Conservation (phyloP, 2,797 vertebrate species). For the Bufotes viridis region DNA sequence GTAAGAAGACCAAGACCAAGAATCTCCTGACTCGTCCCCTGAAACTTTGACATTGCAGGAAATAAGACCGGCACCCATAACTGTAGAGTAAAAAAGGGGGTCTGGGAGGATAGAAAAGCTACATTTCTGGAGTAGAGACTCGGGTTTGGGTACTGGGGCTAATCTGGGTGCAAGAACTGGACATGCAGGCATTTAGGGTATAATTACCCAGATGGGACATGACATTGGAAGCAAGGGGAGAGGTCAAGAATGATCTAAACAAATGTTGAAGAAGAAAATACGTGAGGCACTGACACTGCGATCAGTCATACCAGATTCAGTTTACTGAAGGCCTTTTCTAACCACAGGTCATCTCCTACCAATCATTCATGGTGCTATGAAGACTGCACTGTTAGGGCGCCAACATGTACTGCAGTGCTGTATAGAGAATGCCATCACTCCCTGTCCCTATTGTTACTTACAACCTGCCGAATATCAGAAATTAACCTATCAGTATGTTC, state of each 20-base stretch:
- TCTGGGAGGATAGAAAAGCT: neutral
- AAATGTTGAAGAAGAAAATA: neutral
- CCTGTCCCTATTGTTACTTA: too few relatives aligned
- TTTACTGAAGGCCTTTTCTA: neutral
- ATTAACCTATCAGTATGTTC: too few relatives aligned
- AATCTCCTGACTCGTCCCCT: slow-evolving; percentile 83
- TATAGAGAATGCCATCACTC: too few relatives aligned
- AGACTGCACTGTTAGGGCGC: neutral
- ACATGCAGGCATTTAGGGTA: neutral
- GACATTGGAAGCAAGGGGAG: neutral
- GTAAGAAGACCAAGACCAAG: slow-evolving; percentile 92
- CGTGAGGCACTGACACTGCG: neutral
- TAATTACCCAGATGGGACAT: neutral
- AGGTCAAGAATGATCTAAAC: neutral
- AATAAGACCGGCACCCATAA: slow-evolving; percentile 38
- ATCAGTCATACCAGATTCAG: neutral
- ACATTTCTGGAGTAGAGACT: neutral
- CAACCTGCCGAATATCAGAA: too few relatives aligned
- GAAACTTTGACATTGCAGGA: slow-evolving; percentile 73
- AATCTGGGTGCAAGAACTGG: neutral
- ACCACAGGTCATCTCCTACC: neutral
- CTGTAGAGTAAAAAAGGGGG: neutral
- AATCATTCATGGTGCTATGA: neutral
- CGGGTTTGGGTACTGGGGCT: neutral
- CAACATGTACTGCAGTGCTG: too few relatives aligned